Evolutionary conservation across 2,797 vertebrate genomes (phyloP).

Genomic region (Morelia viridis): DNA sequence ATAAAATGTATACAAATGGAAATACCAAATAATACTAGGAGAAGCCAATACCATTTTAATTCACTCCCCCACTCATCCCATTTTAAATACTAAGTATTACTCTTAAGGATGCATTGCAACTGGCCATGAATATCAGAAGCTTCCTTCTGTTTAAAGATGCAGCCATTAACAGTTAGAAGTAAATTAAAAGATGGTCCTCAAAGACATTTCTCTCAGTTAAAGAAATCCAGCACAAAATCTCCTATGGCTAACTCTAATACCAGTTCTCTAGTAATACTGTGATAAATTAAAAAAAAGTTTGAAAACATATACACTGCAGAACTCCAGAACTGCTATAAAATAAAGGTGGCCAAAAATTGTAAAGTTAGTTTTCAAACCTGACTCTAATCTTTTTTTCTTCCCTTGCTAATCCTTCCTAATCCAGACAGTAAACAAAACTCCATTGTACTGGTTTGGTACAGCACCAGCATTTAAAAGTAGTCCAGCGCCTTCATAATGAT

Average conservation of each 20-base stretch:
- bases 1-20: constrained; percentile 9
- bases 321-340: background rate
- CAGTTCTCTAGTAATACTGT: background rate
- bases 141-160: background rate
- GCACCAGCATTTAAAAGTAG: background rate
- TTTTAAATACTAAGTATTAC: constrained; percentile 20
- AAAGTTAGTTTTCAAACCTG: background rate
- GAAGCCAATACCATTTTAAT: background rate
- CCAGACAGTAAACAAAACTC: background rate
- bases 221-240: background rate
- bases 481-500: background rate
- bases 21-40: background rate
- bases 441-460: background rate
- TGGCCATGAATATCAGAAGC: constrained; percentile 19
- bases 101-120: constrained; percentile 16
- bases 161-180: constrained; percentile 2
- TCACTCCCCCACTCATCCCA: background rate
- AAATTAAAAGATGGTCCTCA: constrained; percentile 8
- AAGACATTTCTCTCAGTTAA: background rate
- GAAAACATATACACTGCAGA: background rate
- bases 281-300: background rate
- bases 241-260: background rate
- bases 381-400: background rate
- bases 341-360: background rate
- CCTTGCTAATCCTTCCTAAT: background rate